A percentile compares a stretch with the other conserved stretches of the same genome.
Conservation (phyloP, 2,888 invertebrate genomes). For the Cacoxenus indagator region DNA sequence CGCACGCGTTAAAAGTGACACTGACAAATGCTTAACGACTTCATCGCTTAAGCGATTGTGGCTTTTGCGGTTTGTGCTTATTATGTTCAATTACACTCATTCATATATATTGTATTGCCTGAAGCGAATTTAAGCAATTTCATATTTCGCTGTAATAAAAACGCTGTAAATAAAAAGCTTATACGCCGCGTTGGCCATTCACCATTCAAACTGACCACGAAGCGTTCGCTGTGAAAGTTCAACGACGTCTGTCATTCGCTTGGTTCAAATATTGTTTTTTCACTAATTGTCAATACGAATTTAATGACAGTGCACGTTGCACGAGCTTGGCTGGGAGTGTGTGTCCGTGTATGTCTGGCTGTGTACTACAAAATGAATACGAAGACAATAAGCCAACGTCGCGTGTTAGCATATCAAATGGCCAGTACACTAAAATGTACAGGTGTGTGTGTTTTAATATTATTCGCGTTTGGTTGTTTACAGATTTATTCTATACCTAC, state of each 20-base stretch:
- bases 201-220: neutral
- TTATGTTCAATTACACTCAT: neutral
- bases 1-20: neutral
- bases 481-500: neutral
- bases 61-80: neutral
- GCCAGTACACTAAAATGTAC: neutral
- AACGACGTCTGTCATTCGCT: slow-evolving; percentile 45
- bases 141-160: neutral
- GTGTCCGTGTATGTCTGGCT: neutral
- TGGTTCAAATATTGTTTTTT: neutral
- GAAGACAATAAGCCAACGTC: neutral
- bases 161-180: neutral
- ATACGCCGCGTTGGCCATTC: neutral
- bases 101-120: neutral
- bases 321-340: slow-evolving; percentile 66
- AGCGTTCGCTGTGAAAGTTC: slow-evolving; percentile 47
- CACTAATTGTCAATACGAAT: slow-evolving; percentile 4
- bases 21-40: neutral
- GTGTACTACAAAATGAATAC: neutral
- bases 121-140: neutral
- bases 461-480: neutral
- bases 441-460: neutral
- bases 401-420: neutral
- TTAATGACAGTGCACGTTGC: slow-evolving; percentile 44
- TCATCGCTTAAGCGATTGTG: neutral